Evolutionary conservation across 2,797 vertebrate genomes (phyloP).

Genomic region (Sorex maritimensis): DNA sequence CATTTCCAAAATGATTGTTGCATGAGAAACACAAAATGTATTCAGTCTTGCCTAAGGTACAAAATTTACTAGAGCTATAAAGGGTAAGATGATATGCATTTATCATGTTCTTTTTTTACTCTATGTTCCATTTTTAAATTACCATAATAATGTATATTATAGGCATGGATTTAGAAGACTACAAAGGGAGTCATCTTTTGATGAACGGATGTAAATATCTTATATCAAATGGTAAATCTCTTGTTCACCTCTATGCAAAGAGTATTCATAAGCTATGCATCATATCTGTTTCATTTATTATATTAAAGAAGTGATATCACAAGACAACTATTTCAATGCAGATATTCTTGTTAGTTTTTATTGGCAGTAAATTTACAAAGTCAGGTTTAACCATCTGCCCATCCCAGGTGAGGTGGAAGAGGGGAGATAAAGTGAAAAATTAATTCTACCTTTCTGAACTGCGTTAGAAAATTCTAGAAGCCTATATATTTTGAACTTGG

Average conservation of each 20-base stretch:
- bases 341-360: conserved; percentile 87
- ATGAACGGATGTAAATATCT: conserved; percentile 88
- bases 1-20: conserved; percentile 89
- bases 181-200: conserved; percentile 87
- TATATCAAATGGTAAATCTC: conserved; percentile 87
- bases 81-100: conserved; percentile 88
- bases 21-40: conserved; percentile 88
- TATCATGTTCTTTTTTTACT: conserved; percentile 88
- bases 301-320: conserved; percentile 78
- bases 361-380: conserved; percentile 83
- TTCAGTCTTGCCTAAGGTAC: conserved; percentile 90
- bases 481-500: conserved; percentile 84
- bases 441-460: conserved; percentile 84
- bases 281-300: conserved; percentile 81
- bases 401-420: conserved; percentile 58
- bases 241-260: conserved; percentile 84
- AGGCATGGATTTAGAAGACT: conserved; percentile 86
- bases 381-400: conserved; percentile 73
- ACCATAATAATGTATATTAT: conserved; percentile 89
- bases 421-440: conserved; percentile 64
- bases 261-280: conserved; percentile 82
- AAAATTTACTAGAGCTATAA: conserved; percentile 91
- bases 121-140: conserved; percentile 90
- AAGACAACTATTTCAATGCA: conserved; percentile 84
- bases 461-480: conserved; percentile 78